Evolutionary conservation across 2,888 invertebrate genomes (phyloP).

Genomic region (Leptinotarsa peninsularis): DNA sequence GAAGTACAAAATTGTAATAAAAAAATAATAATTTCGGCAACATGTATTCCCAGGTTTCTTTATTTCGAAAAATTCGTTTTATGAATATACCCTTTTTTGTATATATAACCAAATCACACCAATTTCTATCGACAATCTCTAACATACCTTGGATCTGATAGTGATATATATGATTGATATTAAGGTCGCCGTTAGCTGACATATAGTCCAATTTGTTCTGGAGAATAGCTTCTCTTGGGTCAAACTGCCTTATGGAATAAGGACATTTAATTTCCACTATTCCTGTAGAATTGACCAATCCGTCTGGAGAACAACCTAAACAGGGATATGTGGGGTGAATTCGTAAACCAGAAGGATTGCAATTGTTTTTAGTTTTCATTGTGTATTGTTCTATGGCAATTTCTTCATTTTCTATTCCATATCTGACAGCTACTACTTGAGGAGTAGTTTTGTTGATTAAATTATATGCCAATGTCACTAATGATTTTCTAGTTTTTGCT

Average conservation of each 20-base stretch:
- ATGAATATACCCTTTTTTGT: neutral
- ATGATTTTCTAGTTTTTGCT: too few species aligned
- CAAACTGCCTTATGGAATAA: conserved; percentile 6
- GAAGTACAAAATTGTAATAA: neutral
- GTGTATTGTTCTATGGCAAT: too few species aligned
- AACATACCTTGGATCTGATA: conserved; percentile 17
- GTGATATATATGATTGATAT: conserved; percentile 5
- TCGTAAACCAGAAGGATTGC: too few species aligned
- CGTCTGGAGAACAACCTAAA: conserved; percentile 7
- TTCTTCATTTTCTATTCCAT: neutral
- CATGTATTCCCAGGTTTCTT: neutral
- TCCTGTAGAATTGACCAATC: neutral
- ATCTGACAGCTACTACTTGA: neutral
- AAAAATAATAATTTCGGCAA: neutral
- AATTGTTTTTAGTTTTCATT: too few species aligned
- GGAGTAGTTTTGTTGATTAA: neutral
- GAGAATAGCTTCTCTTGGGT: neutral
- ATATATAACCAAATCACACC: conserved; percentile 22
- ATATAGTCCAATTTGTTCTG: conserved; percentile 7
- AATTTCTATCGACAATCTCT: conserved; percentile 12
- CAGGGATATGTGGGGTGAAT: too few species aligned
- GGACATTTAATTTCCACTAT: conserved; percentile 21
- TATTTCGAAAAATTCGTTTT: neutral
- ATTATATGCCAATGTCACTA: too few species aligned
- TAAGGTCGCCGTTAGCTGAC: neutral